These are phyloP conservation scores for Mechanitis mazaeus DNA, from an alignment of 2,888 invertebrate species.

Conservation along the genomic window DNA sequence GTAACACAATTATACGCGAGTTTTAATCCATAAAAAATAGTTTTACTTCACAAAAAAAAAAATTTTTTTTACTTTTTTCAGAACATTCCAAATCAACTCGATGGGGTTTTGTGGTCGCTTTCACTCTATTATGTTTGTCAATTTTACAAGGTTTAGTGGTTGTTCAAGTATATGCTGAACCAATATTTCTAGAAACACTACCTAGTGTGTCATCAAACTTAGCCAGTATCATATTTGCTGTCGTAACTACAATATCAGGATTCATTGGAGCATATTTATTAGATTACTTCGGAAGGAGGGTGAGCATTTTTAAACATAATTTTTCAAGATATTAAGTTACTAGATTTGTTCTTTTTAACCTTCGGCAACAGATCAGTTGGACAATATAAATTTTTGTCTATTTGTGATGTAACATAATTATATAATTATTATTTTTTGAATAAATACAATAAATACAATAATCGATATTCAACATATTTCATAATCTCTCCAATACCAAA, in stretches of 20 bases:
- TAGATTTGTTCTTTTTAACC: too few species aligned
- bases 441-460: too few species aligned
- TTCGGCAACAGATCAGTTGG: too few species aligned
- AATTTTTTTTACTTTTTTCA: constrained; percentile 30
- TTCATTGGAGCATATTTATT: constrained; percentile 49
- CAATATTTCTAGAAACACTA: constrained; percentile 51
- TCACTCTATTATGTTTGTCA: constrained; percentile 41
- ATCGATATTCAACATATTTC: too few species aligned
- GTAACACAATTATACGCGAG: too few species aligned
- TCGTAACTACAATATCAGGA: constrained; percentile 40
- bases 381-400: too few species aligned
- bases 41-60: not conserved
- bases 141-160: constrained; percentile 59
- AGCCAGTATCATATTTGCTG: constrained; percentile 47
- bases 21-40: too few species aligned
- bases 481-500: too few species aligned
- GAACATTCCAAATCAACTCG: constrained; percentile 53
- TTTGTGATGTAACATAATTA: too few species aligned
- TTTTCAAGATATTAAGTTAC: too few species aligned
- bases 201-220: constrained; percentile 50
- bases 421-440: too few species aligned
- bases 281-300: constrained; percentile 53
- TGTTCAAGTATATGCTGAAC: constrained; percentile 57
- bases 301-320: constrained; percentile 26
- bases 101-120: constrained; percentile 38